Percentiles rank a stretch among this genome's conserved stretches.
Evolutionary conservation across 2,113 vertebrate species (phyloP).

Genomic region (Pterocles burchelli): DNA sequence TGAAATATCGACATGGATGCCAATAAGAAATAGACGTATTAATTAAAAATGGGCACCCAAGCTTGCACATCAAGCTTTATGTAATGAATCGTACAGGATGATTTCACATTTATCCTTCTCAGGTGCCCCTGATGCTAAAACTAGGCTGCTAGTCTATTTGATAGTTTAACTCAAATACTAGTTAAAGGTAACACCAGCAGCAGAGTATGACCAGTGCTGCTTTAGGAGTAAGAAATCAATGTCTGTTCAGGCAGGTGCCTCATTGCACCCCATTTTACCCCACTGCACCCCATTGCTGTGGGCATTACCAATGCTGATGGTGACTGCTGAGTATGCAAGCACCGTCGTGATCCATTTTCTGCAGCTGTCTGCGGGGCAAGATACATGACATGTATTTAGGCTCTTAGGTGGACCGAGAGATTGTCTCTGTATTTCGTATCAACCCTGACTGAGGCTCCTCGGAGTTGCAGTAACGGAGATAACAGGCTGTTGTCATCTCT

Average conservation of each 20-base stretch:
- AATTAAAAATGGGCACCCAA: neutral
- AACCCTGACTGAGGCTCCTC: neutral
- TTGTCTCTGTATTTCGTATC: neutral
- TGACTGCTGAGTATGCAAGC: accelerated
- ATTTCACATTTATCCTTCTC: neutral
- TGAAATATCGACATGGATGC: neutral
- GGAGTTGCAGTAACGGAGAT: neutral
- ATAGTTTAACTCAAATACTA: neutral
- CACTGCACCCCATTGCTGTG: neutral
- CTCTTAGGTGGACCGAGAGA: neutral
- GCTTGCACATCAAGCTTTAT: accelerated
- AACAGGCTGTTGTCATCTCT: neutral
- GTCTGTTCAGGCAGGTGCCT: neutral
- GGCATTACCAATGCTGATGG: accelerated
- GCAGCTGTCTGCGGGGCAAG: neutral
- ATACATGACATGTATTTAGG: accelerated
- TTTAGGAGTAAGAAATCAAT: neutral
- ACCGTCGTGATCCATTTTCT: neutral
- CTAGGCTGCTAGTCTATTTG: neutral
- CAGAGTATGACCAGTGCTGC: neutral
- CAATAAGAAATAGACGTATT: neutral
- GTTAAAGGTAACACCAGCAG: neutral
- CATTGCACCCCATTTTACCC: neutral
- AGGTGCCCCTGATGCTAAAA: neutral
- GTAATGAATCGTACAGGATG: neutral